A percentile compares a stretch with the other conserved stretches of the same genome.
Evolutionary conservation across 2,888 invertebrate species (phyloP).

Genomic region (Sarcophaga rosellei): DNA sequence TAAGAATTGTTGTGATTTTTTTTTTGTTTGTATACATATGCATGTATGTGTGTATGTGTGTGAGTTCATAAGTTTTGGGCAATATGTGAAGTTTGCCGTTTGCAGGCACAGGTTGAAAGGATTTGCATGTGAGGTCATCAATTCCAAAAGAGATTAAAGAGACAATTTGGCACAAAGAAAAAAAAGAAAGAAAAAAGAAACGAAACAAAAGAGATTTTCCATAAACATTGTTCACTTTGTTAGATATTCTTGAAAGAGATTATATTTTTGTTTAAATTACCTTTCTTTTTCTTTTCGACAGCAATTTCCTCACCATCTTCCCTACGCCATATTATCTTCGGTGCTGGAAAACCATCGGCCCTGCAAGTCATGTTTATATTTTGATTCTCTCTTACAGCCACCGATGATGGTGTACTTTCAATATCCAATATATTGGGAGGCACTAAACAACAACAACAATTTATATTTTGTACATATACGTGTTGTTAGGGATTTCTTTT

Average conservation of each 20-base stretch:
- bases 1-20: slow-evolving; percentile 43
- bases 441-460: slow-evolving; percentile 83
- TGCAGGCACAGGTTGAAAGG: slow-evolving; percentile 49
- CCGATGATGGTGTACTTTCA: slow-evolving; percentile 94
- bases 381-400: slow-evolving; percentile 95
- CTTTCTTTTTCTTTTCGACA: slow-evolving; percentile 92
- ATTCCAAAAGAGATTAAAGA: slow-evolving; percentile 67
- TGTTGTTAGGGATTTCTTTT: background rate
- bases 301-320: slow-evolving; percentile 94
- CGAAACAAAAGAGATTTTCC: slow-evolving; percentile 10
- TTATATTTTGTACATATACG: background rate
- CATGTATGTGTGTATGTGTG: slow-evolving; percentile 4
- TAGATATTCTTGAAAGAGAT: slow-evolving; percentile 31
- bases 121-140: slow-evolving; percentile 67
- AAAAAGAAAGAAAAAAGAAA: background rate
- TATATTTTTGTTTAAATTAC: slow-evolving; percentile 82
- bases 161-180: slow-evolving; percentile 50
- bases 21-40: background rate
- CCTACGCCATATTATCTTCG: slow-evolving; percentile 95
- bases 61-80: slow-evolving; percentile 35
- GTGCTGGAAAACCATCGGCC: slow-evolving; percentile 94
- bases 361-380: slow-evolving; percentile 96
- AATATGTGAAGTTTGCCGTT: slow-evolving; percentile 58
- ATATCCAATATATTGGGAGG: slow-evolving; percentile 96
- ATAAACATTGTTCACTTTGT: slow-evolving; percentile 19